Conservation (phyloP, 2,113 vertebrate species). For the Enhydra lutris region DNA sequence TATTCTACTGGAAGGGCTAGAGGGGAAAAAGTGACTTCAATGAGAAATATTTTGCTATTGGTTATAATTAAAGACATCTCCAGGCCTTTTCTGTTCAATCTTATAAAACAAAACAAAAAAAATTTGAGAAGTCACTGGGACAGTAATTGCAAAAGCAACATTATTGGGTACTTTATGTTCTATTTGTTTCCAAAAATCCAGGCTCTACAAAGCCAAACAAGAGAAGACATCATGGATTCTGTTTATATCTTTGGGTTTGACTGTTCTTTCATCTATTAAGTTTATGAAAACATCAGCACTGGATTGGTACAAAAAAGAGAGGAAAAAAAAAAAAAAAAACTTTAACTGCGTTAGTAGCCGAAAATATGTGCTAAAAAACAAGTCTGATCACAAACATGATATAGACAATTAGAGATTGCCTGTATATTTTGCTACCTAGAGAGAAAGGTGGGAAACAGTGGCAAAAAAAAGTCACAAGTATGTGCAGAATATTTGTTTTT, state of each 20-base stretch:
- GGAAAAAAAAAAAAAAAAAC: not conserved
- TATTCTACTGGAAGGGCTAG: not conserved
- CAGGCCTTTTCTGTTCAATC: not conserved
- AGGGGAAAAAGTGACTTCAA: not conserved
- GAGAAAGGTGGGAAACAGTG: not conserved
- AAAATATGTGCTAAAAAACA: slow-evolving; percentile 21
- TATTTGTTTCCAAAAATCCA: not conserved
- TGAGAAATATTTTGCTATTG: slow-evolving; percentile 24
- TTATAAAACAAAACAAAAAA: not conserved
- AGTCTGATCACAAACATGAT: not conserved
- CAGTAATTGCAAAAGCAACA: not conserved
- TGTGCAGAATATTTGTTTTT: slow-evolving; percentile 7
- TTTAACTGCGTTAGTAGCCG: not conserved
- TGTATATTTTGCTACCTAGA: not conserved
- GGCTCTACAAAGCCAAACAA: not conserved
- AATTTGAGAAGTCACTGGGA: not conserved
- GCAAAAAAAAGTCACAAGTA: not conserved
- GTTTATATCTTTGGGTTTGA: not conserved
- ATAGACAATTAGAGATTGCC: not conserved
- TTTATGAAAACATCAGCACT: slow-evolving; percentile 5
- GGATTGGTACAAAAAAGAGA: not conserved
- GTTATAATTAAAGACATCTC: not conserved
- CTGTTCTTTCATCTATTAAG: not conserved
- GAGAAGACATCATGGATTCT: slow-evolving; percentile 3
- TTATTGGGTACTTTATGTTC: not conserved